Base-by-base conservation (phyloP, 2,888 invertebrate genomes). In the Ramazzottius varieornatus region DNA sequence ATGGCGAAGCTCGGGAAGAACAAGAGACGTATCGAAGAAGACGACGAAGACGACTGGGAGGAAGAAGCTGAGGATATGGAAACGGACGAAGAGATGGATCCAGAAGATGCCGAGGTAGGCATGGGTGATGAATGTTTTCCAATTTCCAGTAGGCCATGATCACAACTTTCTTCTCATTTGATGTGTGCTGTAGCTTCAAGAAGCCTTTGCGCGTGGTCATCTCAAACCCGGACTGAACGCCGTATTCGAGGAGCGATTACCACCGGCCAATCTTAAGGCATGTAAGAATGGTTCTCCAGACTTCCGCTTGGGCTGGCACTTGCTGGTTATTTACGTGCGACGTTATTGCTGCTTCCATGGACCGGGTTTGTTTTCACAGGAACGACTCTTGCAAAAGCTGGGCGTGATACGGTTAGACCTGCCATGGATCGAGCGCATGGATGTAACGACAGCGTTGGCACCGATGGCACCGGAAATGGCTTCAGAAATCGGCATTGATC, bases 341-440 rank as follows among this genome's bases (percentile, higher is more conserved):
- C n/a, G n/a, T n/a, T n/a, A n/a, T n/a, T n/a, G n/a, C n/a, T n/a
- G n/a, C n/a, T n/a, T n/a, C n/a, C n/a, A n/a, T n/a, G n/a, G n/a
- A n/a, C n/a, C n/a, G n/a, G n/a, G n/a, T n/a, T n/a, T n/a, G n/a
- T n/a, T n/a, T n/a, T n/a, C n/a, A n/a, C n/a, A 78, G 74, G 70
- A 70, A 65, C 84, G 82, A 66, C 75, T 92, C 67, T 82, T 84
- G 71, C 77, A 81, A 46, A 88, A 86, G 75, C 73, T 85, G 29
- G 79, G 82, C 66, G 84, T 86, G 71, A 80, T 92, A 13, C 82
- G 82, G 71, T 74, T 84, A 54, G 81, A 84, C 65, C 75, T 89
- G 65, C 83, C 85, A 69, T 94, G 93, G 93, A 73, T 87, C 1
- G 92, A 94, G 76, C 81, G 83, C 16, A 75, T 94, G 66, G 91